Percentiles rank a stretch among this genome's conserved stretches.
phyloP scores from a whole-genome alignment of 1,140 invertebrate species.

The Hyposmocoma kahamanoa region DNA sequence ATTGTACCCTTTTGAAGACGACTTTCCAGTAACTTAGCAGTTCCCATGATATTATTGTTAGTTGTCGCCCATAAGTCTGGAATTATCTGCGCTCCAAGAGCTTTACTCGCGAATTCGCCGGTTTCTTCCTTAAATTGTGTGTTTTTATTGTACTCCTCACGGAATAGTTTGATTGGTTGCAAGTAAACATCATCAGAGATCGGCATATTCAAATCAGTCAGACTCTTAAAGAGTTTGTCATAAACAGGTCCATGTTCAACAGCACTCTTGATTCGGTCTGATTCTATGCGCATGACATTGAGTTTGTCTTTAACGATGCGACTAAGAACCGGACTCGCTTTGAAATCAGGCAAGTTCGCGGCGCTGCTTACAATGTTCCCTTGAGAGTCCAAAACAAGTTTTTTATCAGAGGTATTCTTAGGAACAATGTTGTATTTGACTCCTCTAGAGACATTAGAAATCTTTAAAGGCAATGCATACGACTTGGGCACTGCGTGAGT shows the following conservation, averaged over 20 bases:
- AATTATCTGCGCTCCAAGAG: conserved; percentile 67
- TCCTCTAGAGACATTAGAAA: conserved; percentile 64
- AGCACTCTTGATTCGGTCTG: conserved; percentile 73
- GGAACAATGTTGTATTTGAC: conserved; percentile 69
- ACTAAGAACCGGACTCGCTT: conserved; percentile 63
- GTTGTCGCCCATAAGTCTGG: conserved; percentile 47
- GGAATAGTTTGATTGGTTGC: conserved; percentile 71
- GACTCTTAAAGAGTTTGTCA: conserved; percentile 72
- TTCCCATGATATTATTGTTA: conserved; percentile 64
- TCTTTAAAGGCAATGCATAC: conserved; percentile 66
- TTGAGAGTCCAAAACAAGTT: conserved; percentile 63
- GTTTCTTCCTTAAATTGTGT: conserved; percentile 73
- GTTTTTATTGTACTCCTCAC: conserved; percentile 73
- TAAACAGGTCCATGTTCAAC: conserved; percentile 75
- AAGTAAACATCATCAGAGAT: conserved; percentile 72
- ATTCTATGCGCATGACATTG: conserved; percentile 70
- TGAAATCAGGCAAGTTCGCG: conserved; percentile 67
- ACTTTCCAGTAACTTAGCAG: conserved; percentile 53
- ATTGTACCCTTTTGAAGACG: conserved; percentile 69
- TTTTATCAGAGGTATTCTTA: conserved; percentile 69
- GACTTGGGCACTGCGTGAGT: conserved; percentile 58
- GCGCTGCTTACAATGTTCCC: conserved; percentile 70
- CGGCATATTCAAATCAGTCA: conserved; percentile 70
- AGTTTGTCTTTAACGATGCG: conserved; percentile 70
- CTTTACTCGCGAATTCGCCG: conserved; percentile 68